phyloP scores from a whole-genome alignment of 2,888 invertebrate genomes.

The Carcina quercana region DNA sequence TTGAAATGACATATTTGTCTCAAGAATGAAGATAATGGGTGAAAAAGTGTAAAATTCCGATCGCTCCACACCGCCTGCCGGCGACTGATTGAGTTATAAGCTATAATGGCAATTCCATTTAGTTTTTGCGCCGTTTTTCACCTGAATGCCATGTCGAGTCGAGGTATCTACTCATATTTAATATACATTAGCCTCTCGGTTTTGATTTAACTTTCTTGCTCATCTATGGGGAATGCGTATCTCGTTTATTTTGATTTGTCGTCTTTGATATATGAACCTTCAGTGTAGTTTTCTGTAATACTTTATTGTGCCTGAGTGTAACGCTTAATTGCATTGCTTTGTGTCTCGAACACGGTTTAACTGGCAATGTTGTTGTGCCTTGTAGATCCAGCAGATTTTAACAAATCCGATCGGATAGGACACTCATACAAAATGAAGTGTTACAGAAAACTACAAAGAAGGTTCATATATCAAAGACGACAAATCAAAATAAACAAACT shows the following conservation, averaged over 20 bases:
- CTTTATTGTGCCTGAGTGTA: conserved; percentile 43
- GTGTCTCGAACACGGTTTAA: conserved; percentile 1
- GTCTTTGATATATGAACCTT: conserved; percentile 62
- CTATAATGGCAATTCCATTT: conserved; percentile 65
- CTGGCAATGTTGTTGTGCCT: too few species aligned
- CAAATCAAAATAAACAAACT: conserved; percentile 70
- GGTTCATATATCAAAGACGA: conserved; percentile 64
- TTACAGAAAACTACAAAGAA: conserved; percentile 54
- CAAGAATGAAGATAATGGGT: conserved; percentile 55
- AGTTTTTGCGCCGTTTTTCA: conserved; percentile 67
- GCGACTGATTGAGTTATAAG: conserved; percentile 69
- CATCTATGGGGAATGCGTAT: conserved; percentile 45
- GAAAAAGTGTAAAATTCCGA: conserved; percentile 68
- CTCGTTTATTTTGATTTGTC: conserved; percentile 70
- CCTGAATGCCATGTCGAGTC: conserved; percentile 50
- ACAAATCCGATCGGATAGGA: too few species aligned
- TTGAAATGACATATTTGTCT: conserved; percentile 43
- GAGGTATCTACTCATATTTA: conserved; percentile 52
- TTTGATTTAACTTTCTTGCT: conserved; percentile 55
- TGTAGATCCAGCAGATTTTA: too few species aligned
- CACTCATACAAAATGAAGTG: conserved; percentile 45
- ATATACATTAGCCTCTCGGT: conserved; percentile 57
- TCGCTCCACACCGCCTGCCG: conserved; percentile 39
- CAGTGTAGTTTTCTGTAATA: conserved; percentile 53
- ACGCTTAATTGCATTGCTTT: conserved; percentile 38